Base-by-base conservation (phyloP, 2,888 invertebrate genomes). In the Germaria angustata region DNA sequence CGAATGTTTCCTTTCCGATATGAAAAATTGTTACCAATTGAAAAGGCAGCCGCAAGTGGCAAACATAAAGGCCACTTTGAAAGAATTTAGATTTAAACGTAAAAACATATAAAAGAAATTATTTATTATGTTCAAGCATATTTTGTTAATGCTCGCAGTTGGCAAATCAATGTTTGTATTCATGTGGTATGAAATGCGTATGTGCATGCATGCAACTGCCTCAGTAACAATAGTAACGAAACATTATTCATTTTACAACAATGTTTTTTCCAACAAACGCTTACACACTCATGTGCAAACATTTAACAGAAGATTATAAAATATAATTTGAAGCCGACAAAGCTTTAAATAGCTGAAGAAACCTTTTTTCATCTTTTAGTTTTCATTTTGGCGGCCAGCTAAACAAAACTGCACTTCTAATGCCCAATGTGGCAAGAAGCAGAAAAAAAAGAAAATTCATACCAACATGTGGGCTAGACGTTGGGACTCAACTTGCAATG, bases 241-340 rank as follows among this genome's bases (percentile, higher is more conserved):
- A 59, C 39, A 72, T 57, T 63, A 49, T 57, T 55, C 55, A 71
- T 63, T 69, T 77, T 69, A 36, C 44, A 69, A 53, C 53, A 77
- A 53, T 63, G 53, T 77, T 68, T 36, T 46, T 32, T 39, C 5
- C 8, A 49, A 39, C 49, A 49, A 28, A 49, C 61, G 24, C 20
- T 41, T 11, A 22, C 8, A n/a, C 24, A 46, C 32, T 53, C 13
- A 53, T 13, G 4, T 17, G 15, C 55, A 55, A 32, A 53, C 44
- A 53, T 55, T 65, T 24, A 65, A 36, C 57, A 57, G 28, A 41
- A 59, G 49, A 68, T 39, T 28, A 36, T 9, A 13, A 22, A 15
- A 51, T 55, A 36, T 13, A 44, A 63, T 63, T 55, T 63, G 2
- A 63, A 63, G 69, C 77, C 69, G 61, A 69, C 63, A 78, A 78